Evolutionary conservation across 2,113 vertebrate species (phyloP), one percentile per base, ranked within the genome.

Genomic region (Pycnonotus jocosus): DNA sequence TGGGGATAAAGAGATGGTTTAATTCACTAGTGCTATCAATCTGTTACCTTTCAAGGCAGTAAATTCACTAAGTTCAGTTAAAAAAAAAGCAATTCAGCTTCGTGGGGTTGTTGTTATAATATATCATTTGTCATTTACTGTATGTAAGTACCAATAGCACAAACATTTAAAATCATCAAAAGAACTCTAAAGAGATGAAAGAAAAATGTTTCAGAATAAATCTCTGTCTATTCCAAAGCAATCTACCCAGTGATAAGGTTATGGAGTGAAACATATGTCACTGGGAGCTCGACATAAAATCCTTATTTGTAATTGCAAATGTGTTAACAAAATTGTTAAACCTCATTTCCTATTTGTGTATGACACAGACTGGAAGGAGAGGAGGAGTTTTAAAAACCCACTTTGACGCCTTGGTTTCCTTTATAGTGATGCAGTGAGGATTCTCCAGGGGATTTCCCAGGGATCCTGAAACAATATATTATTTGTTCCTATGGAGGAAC

Each of bases 121-220:
- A 96, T 90, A 96, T 97, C 94, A 97, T 96, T 97, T 96, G 95
- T 98, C 90, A 92, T 97, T 96, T 97, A 94, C 65, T 95, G 61
- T 74, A 94, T 96, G 89, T 97, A 97, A 98, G 96, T 81, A 97
- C 78, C 93, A 97, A 97, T 95, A 96, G 85, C 94, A 95, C 35
- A 95, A 97, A 96, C 84, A 89, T 92, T 95, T 96, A 94, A 97
- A 97, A 98, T 95, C 91, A 95, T 96, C 96, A 95, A 76, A 94
- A 96, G 58, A 53, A 90, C 96, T 58, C 90, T 94, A 92, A 97
- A 97, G 95, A 96, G 89, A 96, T 82, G 74, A 88, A 96, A 92
- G 79, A 48, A 97, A 97, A 96, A 79, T 81, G 88, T 81, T 93
- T 81, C 72, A 81, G 91, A 96, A 96, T 96, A 97, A 97, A 96